Base-by-base conservation (phyloP, 2,888 invertebrate species). In the Melieria picta region DNA sequence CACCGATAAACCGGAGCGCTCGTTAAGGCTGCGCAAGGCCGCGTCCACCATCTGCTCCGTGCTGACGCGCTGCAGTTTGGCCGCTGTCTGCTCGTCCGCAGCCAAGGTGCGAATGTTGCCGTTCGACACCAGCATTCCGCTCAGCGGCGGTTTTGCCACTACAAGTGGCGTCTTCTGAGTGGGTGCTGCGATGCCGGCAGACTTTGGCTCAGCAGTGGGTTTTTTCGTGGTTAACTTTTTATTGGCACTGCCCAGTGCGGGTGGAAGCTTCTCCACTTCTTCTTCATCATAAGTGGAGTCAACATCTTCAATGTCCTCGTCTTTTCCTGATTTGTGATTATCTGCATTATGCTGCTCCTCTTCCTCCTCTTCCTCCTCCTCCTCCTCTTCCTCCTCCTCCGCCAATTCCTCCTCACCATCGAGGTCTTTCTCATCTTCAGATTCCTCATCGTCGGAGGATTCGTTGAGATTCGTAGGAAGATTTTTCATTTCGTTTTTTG, bases 1-100 rank as follows among this genome's bases (percentile, higher is more conserved):
- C 75, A 85, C 79, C 1, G 91, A 91, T 0, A 90, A 91, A 46
- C 92, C 92, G 67, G 88, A 88, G 46, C 89, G 88, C 78, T 90
- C 89, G 78, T 89, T 89, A 64, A 90, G 80, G 68, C 85, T 83
- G 73, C 84, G 86, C 63, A 90, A 88, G 3, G 92, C 91, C 48
- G 84, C 86, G 76, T 87, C 89, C 1, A 91, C 91, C 91, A 92
- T 90, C 48, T 87, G 86, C 1, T 88, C 80, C 0, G 88, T 88
- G 16, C 1, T 61, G 0, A 85, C 43, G 10, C 48, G 61, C 55
- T 71, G 16, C 16, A 1, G 16, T 16, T 16, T 16, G 16, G 16
- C 16, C 16, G 16, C 16, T 16, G 16, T 16, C 16, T 16, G 16
- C 16, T 16, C 16, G 16, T 16, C 16, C 16, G 16, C 16, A 16